Evolutionary conservation across 2,113 vertebrate genomes (phyloP).

Genomic region (Camelus dromedarius): DNA sequence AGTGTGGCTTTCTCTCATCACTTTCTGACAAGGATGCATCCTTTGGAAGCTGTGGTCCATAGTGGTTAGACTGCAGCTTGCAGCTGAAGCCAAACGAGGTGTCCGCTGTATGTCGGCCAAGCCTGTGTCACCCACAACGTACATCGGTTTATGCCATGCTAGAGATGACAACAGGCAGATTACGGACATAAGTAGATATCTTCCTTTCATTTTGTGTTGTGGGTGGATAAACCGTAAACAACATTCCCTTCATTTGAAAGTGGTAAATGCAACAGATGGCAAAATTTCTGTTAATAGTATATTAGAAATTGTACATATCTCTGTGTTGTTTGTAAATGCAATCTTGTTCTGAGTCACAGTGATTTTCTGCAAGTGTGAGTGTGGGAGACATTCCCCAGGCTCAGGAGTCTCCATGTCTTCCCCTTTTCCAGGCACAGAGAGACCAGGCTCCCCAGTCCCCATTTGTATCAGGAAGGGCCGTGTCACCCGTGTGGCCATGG

Average conservation of each 20-base stretch:
- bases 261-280: slow-evolving; percentile 65
- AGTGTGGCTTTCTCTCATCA: not conserved
- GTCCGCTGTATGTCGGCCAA: not conserved
- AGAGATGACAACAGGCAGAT: not conserved
- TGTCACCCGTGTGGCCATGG: not conserved
- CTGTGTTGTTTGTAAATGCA: slow-evolving; percentile 57
- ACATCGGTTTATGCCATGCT: not conserved
- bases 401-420: not conserved
- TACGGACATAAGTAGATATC: slow-evolving; percentile 38
- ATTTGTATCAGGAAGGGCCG: not conserved
- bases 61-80: not conserved
- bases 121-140: not conserved
- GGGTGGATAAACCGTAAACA: slow-evolving; percentile 36
- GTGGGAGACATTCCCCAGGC: not conserved
- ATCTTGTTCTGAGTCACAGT: slow-evolving; percentile 41
- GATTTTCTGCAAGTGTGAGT: not conserved
- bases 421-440: not conserved
- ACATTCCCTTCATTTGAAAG: slow-evolving; percentile 54
- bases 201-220: slow-evolving; percentile 37
- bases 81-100: not conserved
- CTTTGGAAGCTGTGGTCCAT: not conserved
- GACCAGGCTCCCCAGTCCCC: not conserved
- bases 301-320: slow-evolving; percentile 40
- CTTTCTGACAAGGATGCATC: not conserved
- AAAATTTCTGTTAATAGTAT: slow-evolving; percentile 41